phyloP scores from a whole-genome alignment of 1,140 invertebrate genomes.

The Drosophila bocqueti region DNA sequence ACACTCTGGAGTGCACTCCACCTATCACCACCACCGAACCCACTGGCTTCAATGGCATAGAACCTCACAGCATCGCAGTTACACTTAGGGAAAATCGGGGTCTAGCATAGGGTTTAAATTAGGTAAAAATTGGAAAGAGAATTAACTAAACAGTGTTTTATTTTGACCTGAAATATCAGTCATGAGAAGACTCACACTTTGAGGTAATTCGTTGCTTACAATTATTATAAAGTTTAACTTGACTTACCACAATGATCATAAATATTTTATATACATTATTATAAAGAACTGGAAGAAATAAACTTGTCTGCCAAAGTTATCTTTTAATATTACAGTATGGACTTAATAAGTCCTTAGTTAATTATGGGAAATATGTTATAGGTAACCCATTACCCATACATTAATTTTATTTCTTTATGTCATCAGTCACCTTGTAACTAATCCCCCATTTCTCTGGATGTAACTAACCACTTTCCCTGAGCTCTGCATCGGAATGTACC shows the following conservation, averaged over 20 bases:
- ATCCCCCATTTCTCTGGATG: not conserved
- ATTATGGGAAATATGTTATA: no score
- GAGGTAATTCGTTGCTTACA: not conserved
- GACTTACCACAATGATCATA: no score
- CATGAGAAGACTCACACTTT: not conserved
- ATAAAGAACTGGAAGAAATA: no score
- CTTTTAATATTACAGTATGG: no score
- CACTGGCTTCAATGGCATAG: not conserved
- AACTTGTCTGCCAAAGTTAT: not conserved
- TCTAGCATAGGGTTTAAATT: not conserved
- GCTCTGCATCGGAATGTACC: slow-evolving; percentile 32
- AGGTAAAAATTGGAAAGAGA: not conserved
- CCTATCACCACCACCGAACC: slow-evolving; percentile 3
- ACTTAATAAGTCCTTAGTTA: not conserved
- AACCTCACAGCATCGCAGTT: not conserved
- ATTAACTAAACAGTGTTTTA: not conserved
- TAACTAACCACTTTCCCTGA: slow-evolving; percentile 5
- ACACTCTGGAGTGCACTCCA: slow-evolving; percentile 42
- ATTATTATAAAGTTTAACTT: not conserved
- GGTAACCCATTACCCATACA: no score
- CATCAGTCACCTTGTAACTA: not conserved
- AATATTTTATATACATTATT: no score
- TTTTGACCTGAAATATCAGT: not conserved
- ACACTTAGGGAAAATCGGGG: not conserved
- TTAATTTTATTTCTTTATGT: not conserved